A percentile compares a stretch with the other conserved stretches of the same genome.
phyloP scores from a whole-genome alignment of 2,888 invertebrate species.

The Caenorhabditis auriculariae region DNA sequence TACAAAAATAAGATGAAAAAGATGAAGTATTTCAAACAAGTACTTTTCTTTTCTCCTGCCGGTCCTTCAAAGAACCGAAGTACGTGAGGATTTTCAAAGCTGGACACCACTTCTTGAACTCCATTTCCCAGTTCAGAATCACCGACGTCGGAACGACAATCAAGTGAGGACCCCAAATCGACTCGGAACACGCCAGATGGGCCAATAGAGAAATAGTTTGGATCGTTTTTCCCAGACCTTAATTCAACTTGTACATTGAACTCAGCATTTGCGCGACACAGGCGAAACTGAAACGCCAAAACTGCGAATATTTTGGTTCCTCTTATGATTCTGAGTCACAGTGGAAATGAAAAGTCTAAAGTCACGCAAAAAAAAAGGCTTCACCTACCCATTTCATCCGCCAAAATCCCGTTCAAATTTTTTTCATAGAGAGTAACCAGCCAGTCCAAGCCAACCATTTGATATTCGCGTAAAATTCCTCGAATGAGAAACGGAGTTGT shows the following conservation, averaged over 20 bases:
- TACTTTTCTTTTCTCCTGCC: conserved; percentile 69
- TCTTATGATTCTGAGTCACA: no score
- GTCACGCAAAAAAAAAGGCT: no score
- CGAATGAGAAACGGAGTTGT: conserved; percentile 89
- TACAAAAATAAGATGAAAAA: conserved; percentile 47
- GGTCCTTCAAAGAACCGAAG: conserved; percentile 92
- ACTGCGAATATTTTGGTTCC: no score
- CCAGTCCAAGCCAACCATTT: conserved; percentile 96
- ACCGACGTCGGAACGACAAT: conserved; percentile 98
- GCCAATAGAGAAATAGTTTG: conserved; percentile 88
- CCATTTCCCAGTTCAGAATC: conserved; percentile 99
- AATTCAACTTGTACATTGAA: no score
- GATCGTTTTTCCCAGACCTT: conserved; percentile 65
- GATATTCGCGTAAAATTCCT: conserved; percentile 88
- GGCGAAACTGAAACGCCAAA: no score
- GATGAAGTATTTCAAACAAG: background rate
- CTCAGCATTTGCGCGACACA: no score
- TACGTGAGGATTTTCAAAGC: conserved; percentile 98
- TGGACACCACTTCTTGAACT: conserved; percentile 99
- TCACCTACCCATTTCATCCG: conserved; percentile 58
- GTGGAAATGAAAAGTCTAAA: no score
- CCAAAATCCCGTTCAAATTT: conserved; percentile 87
- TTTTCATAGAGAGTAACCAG: conserved; percentile 92
- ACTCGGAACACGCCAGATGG: conserved; percentile 86
- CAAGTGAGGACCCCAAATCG: conserved; percentile 96